phyloP scores from a whole-genome alignment of 2,888 invertebrate species.

The Lucinisca nassula region DNA sequence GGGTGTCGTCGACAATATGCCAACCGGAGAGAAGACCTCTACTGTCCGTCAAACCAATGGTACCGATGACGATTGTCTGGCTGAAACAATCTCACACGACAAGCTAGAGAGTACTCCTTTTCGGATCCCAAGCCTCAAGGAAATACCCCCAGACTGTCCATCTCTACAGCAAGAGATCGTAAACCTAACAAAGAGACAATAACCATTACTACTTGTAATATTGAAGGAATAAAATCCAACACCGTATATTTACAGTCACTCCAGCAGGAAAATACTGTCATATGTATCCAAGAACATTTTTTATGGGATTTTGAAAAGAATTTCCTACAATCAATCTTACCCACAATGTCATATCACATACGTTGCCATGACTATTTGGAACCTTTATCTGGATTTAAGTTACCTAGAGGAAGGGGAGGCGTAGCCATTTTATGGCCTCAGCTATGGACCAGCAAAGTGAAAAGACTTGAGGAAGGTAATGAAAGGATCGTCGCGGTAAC shows the following conservation, averaged over 20 bases:
- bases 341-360: not conserved
- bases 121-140: no score
- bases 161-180: not conserved
- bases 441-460: not conserved
- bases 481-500: not conserved
- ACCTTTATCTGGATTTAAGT: slow-evolving; percentile 3
- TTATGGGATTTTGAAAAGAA: slow-evolving; percentile 22
- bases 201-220: not conserved
- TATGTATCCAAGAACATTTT: slow-evolving; percentile 28
- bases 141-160: not conserved
- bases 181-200: not conserved
- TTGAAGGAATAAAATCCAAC: not conserved
- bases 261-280: not conserved
- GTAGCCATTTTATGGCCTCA: slow-evolving; percentile 17
- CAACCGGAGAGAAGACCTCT: no score
- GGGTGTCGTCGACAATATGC: no score
- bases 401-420: slow-evolving; percentile 21
- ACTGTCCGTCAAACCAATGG: no score
- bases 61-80: no score
- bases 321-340: not conserved
- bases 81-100: no score
- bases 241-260: not conserved
- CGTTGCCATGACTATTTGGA: slow-evolving; percentile 3
- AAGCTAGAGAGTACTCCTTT: no score
- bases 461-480: not conserved